phyloP scores from a whole-genome alignment of 2,797 vertebrate genomes.

The Aselliscus stoliczkanus region DNA sequence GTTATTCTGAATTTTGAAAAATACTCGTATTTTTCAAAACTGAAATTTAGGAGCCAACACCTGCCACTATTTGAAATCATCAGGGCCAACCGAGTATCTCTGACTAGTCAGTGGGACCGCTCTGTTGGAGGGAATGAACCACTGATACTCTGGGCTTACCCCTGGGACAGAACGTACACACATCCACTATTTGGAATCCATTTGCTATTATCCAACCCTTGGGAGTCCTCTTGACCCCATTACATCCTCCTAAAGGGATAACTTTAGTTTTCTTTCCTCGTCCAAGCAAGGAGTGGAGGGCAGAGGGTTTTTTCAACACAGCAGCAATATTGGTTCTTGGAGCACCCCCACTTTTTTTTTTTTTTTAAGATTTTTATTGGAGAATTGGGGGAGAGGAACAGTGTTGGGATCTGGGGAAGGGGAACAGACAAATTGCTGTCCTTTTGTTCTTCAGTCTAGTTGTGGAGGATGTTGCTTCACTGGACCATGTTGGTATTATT shows the following conservation, averaged over 20 bases:
- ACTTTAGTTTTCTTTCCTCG: background rate
- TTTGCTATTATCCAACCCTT: background rate
- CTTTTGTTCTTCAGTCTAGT: too few relatives aligned
- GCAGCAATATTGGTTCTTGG: background rate
- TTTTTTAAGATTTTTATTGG: too few relatives aligned
- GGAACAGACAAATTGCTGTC: too few relatives aligned
- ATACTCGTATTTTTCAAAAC: slow-evolving; percentile 55
- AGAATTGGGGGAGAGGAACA: too few relatives aligned
- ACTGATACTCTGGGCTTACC: background rate
- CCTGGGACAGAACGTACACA: background rate
- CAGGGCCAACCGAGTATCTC: background rate
- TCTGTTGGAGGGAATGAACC: background rate
- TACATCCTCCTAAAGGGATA: background rate
- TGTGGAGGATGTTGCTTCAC: too few relatives aligned
- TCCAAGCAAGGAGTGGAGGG: background rate
- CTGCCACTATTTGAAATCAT: background rate
- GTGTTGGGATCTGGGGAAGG: too few relatives aligned
- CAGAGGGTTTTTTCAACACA: background rate
- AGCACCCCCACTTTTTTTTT: too few relatives aligned
- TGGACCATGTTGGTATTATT: too few relatives aligned
- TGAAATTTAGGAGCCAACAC: slow-evolving; percentile 52
- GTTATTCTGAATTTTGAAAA: too few relatives aligned
- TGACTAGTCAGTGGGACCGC: background rate
- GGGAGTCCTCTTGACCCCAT: background rate
- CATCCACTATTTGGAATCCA: background rate